Conservation (phyloP, 2,113 vertebrate species). For the Pelodiscus sinensis region DNA sequence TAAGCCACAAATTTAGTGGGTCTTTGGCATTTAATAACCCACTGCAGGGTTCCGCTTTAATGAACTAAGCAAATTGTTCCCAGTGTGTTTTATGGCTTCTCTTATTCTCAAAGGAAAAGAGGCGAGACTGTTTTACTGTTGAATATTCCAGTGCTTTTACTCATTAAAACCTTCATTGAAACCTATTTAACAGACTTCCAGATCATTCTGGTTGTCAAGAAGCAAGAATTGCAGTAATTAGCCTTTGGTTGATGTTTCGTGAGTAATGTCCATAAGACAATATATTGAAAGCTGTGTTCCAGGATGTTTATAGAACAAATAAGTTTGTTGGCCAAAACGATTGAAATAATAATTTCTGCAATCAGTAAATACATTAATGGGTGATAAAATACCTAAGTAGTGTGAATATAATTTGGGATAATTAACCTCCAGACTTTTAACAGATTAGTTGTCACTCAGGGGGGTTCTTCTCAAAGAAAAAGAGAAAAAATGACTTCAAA, state of each 20-base stretch:
- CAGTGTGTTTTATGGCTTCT: constrained; percentile 73
- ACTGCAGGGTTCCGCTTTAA: constrained; percentile 80
- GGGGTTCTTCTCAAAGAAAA: constrained; percentile 12
- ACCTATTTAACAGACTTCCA: constrained; percentile 75
- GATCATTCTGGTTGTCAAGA: constrained; percentile 89
- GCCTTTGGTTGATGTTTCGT: constrained; percentile 85
- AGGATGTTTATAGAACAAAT: not conserved
- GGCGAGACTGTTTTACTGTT: constrained; percentile 67
- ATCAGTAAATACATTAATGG: constrained; percentile 4
- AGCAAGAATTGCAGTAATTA: constrained; percentile 85
- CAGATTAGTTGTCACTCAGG: not conserved
- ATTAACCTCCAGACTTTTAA: constrained; percentile 56
- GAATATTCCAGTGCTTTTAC: constrained; percentile 79
- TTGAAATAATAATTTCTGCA: not conserved
- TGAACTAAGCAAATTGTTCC: constrained; percentile 84
- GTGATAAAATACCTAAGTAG: constrained; percentile 13
- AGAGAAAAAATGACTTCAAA: not conserved
- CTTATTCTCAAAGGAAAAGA: constrained; percentile 81
- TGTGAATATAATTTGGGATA: not conserved
- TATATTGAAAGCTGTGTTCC: not conserved
- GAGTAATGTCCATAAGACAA: constrained; percentile 67
- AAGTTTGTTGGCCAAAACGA: not conserved
- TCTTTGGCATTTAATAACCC: constrained; percentile 77
- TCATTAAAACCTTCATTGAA: constrained; percentile 79
- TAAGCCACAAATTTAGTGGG: constrained; percentile 80